Percentiles rank a stretch among this genome's conserved stretches.
phyloP scores from a whole-genome alignment of 2,113 vertebrate genomes.

The Ovis aries region ARS-UI_Ramb_v3.0 NC_056059.1:21462001-21462500 shows the following conservation, averaged over 20 bases:
- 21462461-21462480: background rate
- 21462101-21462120: background rate
- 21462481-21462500: background rate
- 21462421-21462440: background rate
- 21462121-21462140: background rate
- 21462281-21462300: background rate
- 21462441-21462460: background rate
- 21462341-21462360: background rate
- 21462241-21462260: background rate
- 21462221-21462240: background rate
- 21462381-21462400: background rate
- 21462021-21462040: background rate
- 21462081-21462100: background rate
- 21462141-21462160: background rate
- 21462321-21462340: background rate
- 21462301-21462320: background rate
- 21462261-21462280: background rate
- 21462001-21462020: background rate
- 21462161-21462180: background rate
- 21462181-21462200: background rate
- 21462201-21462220: background rate
- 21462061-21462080: background rate
- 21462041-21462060: slow-evolving; percentile 12
- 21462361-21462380: background rate
- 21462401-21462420: background rate